Evolutionary conservation across 2,113 vertebrate species (phyloP).

Genomic region (Scomber japonicus): DNA sequence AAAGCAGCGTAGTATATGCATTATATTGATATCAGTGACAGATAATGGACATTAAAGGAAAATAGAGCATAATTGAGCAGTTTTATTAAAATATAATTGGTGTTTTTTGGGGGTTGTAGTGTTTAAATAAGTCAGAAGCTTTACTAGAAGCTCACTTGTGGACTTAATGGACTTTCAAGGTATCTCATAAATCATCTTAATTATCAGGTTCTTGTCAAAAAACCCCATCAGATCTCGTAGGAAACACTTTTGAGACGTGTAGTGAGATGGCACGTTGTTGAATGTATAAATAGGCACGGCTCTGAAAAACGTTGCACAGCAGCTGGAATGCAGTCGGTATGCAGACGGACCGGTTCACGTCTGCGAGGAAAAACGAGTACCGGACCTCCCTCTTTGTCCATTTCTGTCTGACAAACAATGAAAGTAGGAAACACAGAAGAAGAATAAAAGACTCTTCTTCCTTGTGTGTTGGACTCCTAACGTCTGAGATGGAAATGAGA

Average conservation of each 20-base stretch:
- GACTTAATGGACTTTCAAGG: not conserved
- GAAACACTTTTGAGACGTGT: not conserved
- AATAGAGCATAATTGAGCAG: no score
- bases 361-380: conserved; percentile 4
- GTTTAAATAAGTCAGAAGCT: no score
- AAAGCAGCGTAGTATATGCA: no score
- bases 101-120: no score
- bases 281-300: conserved; percentile 12
- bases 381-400: conserved; percentile 6
- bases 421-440: not conserved
- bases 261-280: not conserved
- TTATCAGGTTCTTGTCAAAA: not conserved
- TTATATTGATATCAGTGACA: no score
- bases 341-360: conserved; percentile 69
- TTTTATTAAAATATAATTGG: no score
- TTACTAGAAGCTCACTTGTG: no score
- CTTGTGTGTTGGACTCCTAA: not conserved
- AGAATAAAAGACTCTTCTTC: not conserved
- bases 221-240: no score
- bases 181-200: conserved; percentile 2
- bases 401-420: conserved; percentile 14
- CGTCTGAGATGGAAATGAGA: not conserved
- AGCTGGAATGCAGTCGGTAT: conserved; percentile 66
- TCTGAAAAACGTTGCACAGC: not conserved
- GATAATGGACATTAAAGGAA: no score